These are phyloP conservation scores for Idaea straminata DNA, from an alignment of 2,888 invertebrate species.

Conservation along the genomic window DNA sequence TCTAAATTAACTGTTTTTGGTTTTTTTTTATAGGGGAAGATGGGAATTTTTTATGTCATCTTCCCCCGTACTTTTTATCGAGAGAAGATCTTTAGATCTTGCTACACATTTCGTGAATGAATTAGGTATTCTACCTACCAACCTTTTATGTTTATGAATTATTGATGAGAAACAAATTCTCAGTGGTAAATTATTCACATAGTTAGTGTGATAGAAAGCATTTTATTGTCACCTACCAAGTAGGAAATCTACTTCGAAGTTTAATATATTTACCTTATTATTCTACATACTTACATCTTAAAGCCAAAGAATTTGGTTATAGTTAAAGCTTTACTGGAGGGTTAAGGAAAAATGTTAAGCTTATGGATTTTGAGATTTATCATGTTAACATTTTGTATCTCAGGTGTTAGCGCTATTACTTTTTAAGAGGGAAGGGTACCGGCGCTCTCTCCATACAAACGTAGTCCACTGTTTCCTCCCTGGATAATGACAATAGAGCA, in stretches of 20 bases:
- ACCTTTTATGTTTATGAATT: neutral
- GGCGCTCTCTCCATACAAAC: too few relatives aligned
- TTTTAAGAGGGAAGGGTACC: too few relatives aligned
- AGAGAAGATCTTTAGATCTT: neutral
- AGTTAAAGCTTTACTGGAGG: neutral
- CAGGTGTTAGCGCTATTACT: neutral
- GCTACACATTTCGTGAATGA: neutral
- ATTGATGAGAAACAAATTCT: slow-evolving; percentile 1
- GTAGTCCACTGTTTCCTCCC: too few relatives aligned
- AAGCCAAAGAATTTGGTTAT: neutral
- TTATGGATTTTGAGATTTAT: neutral
- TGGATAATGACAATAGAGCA: too few relatives aligned
- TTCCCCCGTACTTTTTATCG: too few relatives aligned
- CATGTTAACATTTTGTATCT: neutral
- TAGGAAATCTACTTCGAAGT: neutral
- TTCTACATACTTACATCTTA: neutral
- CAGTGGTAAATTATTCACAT: neutral
- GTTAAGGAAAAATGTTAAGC: neutral
- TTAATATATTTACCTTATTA: too few relatives aligned
- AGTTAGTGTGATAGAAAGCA: neutral
- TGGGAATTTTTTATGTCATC: too few relatives aligned
- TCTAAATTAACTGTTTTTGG: too few relatives aligned
- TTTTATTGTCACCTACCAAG: neutral
- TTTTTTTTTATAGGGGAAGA: too few relatives aligned
- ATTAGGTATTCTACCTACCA: neutral